Evolutionary conservation across 1,140 invertebrate species (phyloP).

Genomic region (Arion vulgaris): DNA sequence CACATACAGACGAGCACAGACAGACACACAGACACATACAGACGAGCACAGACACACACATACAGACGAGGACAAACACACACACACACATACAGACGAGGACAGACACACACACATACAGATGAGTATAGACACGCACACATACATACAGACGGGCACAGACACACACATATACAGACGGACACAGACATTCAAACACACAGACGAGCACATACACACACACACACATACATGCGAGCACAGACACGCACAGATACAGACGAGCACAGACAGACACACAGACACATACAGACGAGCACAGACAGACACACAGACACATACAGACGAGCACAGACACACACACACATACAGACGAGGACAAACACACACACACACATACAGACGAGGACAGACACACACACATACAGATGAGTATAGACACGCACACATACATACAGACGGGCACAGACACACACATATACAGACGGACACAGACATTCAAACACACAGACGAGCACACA

Average conservation of each 20-base stretch:
- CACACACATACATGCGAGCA: background rate
- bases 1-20: background rate
- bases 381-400: too few relatives aligned
- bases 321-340: too few relatives aligned
- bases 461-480: too few relatives aligned
- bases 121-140: background rate
- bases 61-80: too few relatives aligned
- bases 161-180: background rate
- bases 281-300: background rate
- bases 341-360: too few relatives aligned
- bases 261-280: background rate
- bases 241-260: background rate
- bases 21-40: too few relatives aligned
- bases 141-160: background rate
- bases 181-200: background rate
- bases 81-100: background rate
- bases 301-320: background rate
- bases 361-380: too few relatives aligned
- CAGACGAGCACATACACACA: background rate
- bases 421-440: too few relatives aligned
- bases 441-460: too few relatives aligned
- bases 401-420: too few relatives aligned
- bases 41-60: too few relatives aligned
- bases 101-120: background rate
- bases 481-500: too few relatives aligned